Evolutionary conservation across 2,113 vertebrate species (phyloP).

Genomic region (Ochotona princeps): DNA sequence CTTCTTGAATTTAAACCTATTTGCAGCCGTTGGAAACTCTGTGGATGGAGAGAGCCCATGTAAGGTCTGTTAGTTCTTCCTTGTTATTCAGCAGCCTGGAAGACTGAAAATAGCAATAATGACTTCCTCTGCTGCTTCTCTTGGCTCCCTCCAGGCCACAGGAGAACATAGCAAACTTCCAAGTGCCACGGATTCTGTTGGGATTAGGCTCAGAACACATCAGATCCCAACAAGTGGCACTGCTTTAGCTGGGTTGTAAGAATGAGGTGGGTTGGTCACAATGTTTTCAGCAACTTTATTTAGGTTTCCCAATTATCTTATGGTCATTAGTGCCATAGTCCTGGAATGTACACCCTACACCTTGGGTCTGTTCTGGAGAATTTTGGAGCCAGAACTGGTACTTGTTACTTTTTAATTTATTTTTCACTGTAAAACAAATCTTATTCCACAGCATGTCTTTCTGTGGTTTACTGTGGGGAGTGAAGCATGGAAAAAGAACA

Average conservation of each 20-base stretch:
- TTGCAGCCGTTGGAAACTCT: not conserved
- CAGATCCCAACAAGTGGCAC: not conserved
- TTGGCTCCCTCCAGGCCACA: not conserved
- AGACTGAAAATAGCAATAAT: not conserved
- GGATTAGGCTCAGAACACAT: not conserved
- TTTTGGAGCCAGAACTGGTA: not conserved
- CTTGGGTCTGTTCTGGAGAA: not conserved
- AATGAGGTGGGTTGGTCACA: not conserved
- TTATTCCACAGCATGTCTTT: slow-evolving; percentile 21
- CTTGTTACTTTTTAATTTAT: slow-evolving; percentile 20
- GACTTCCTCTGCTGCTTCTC: not conserved
- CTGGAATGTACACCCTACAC: not conserved
- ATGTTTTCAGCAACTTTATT: slow-evolving; percentile 10
- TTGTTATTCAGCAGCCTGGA: not conserved
- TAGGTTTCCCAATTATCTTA: slow-evolving; percentile 21
- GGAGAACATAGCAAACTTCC: not conserved
- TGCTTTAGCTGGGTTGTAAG: not conserved
- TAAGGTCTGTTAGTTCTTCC: not conserved
- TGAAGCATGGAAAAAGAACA: not conserved
- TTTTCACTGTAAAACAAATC: slow-evolving; percentile 16
- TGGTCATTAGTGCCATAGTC: not conserved
- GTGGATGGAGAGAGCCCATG: not conserved
- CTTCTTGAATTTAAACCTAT: not conserved
- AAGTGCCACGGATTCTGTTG: not conserved
- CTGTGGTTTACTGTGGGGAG: slow-evolving; percentile 14